Evolutionary conservation across 2,797 vertebrate genomes (phyloP).

Genomic region (Anolis apletophallus): DNA sequence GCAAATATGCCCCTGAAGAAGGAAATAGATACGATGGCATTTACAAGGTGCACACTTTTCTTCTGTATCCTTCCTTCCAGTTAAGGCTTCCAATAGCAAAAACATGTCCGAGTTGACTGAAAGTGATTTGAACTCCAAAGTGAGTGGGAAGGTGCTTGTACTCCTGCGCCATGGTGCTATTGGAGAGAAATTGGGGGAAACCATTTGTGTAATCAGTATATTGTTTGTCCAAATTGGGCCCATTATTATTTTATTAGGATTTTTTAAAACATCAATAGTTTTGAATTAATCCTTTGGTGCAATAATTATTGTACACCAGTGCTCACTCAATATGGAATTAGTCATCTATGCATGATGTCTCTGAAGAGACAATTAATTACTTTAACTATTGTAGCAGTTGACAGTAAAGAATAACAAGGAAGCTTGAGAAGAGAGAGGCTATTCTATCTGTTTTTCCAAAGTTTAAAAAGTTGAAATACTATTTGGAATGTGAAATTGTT

Average conservation of each 20-base stretch:
- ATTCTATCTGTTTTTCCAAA: background rate
- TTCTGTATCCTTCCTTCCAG: background rate
- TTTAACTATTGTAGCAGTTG: background rate
- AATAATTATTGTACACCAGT: background rate
- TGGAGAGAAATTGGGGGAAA: background rate
- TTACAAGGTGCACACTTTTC: conserved; percentile 89
- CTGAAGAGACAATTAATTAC: background rate
- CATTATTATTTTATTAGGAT: background rate
- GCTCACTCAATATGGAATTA: background rate
- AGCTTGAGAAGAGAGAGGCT: background rate
- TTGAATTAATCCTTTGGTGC: background rate
- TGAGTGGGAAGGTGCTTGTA: background rate
- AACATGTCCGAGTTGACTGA: background rate
- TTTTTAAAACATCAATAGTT: too few relatives aligned
- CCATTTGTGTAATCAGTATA: background rate
- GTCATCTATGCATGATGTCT: background rate
- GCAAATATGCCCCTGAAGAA: conserved; percentile 98
- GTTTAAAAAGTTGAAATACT: background rate
- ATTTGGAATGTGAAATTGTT: background rate
- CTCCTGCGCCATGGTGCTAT: background rate
- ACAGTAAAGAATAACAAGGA: background rate
- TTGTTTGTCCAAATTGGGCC: background rate
- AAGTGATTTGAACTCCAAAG: background rate
- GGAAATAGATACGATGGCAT: conserved; percentile 99
- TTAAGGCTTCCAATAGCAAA: conserved; percentile 10